These are phyloP conservation scores for Pseudomugil tenellus DNA, from an alignment of 2,797 vertebrate species.

Conservation along the genomic window DNA sequence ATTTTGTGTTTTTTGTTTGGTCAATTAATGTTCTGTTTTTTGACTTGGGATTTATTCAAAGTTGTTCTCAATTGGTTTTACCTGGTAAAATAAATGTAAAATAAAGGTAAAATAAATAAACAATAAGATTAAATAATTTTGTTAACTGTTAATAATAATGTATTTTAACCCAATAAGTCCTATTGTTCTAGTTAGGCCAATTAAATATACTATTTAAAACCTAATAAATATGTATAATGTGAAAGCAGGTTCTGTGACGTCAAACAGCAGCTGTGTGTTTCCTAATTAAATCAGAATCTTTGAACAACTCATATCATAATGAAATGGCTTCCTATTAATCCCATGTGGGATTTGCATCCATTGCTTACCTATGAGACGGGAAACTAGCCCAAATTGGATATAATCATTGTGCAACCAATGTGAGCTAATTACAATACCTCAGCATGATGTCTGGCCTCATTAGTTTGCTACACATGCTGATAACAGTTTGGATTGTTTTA, in stretches of 20 bases:
- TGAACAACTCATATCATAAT: background rate
- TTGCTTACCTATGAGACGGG: constrained; percentile 10
- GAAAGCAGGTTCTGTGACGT: background rate
- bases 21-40: too few species aligned
- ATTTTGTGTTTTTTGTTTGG: too few species aligned
- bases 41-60: background rate
- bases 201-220: background rate
- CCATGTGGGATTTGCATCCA: constrained; percentile 1
- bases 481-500: background rate
- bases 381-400: constrained; percentile 13
- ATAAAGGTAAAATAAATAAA: too few species aligned
- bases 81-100: too few species aligned
- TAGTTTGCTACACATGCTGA: constrained; percentile 9
- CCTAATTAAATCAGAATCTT: background rate
- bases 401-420: constrained; percentile 13
- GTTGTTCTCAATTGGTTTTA: background rate
- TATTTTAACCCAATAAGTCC: background rate
- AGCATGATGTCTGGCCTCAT: constrained; percentile 24
- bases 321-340: background rate
- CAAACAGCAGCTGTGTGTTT: background rate
- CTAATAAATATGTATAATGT: background rate
- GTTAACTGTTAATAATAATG: background rate
- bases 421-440: constrained; percentile 5
- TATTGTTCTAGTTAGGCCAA: background rate
- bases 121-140: background rate